These are phyloP conservation scores for Psilanteris sp. DNA, from an alignment of 1,140 invertebrate species.

Conservation along the genomic window DNA sequence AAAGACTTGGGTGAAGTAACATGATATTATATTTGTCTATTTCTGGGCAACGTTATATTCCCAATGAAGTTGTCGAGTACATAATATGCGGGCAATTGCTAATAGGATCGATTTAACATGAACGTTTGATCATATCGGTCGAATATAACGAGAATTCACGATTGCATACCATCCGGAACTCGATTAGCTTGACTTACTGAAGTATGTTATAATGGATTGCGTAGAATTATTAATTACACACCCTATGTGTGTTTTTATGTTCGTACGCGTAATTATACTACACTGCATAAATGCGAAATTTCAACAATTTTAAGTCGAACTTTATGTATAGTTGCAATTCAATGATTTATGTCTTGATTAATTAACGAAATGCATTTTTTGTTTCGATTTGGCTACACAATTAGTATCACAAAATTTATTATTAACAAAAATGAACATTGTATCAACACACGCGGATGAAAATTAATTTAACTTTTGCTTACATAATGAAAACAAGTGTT, in stretches of 20 bases:
- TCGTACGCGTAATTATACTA: slow-evolving; percentile 47
- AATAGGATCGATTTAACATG: slow-evolving; percentile 66
- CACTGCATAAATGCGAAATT: slow-evolving; percentile 35
- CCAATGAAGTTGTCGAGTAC: slow-evolving; percentile 61
- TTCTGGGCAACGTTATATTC: slow-evolving; percentile 47
- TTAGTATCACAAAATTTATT: slow-evolving; percentile 26
- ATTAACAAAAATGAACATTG: not conserved
- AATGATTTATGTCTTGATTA: slow-evolving; percentile 36
- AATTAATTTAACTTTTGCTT: too few relatives aligned
- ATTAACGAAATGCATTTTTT: slow-evolving; percentile 32
- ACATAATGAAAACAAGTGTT: too few relatives aligned
- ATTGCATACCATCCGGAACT: slow-evolving; percentile 61
- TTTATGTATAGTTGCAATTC: slow-evolving; percentile 23
- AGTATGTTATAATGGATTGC: slow-evolving; percentile 60
- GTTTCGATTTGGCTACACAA: slow-evolving; percentile 5
- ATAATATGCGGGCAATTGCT: slow-evolving; percentile 61
- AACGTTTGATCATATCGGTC: slow-evolving; percentile 65
- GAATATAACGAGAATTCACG: slow-evolving; percentile 63
- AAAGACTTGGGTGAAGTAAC: slow-evolving; percentile 12
- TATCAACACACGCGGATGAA: too few relatives aligned
- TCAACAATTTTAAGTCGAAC: slow-evolving; percentile 54
- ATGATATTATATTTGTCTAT: slow-evolving; percentile 33
- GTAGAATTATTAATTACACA: slow-evolving; percentile 64
- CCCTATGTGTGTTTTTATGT: slow-evolving; percentile 56
- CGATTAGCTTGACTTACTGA: slow-evolving; percentile 64